Evolutionary conservation across 2,113 vertebrate species (phyloP), one percentile per base, ranked within the genome.

Genomic region (Gadus macrocephalus): DNA sequence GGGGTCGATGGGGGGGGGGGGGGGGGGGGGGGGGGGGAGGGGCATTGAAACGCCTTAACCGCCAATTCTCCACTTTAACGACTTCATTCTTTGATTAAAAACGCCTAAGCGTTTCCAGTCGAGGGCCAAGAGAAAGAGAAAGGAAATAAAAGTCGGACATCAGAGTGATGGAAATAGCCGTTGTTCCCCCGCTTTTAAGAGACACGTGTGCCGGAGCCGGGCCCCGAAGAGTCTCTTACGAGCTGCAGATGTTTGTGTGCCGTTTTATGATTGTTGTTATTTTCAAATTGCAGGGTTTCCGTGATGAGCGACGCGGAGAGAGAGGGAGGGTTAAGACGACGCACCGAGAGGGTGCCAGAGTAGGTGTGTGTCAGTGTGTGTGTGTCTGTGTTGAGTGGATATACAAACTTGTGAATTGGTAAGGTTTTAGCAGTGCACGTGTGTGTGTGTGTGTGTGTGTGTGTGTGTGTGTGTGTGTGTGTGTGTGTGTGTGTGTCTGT

Each of bases 201-300:
- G 80, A 78, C 86, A 86, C 80, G 83, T 87, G 89, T 83, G 83
- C 75, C 72, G 64, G 79, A 78, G 66, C 77, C 74, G 81, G 86
- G 20, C 22, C 75, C 81, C 5, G 74, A 81, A 77, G 86, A 59
- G 67, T 73, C 67, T 59, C 80, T 90, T 90, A 90, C 86, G 86
- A 89, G 87, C 83, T 85, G 85, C 90, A 90, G 88, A 90, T 91
- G 89, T 91, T 88, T 86, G 83, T 69, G 75, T 81, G 87, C 65
- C 28, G 62, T 83, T 89, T 88, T 79, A 88, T 78, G 81, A 87
- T 87, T 89, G 85, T 88, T 88, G 85, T 89, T 89, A 88, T 88
- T 89, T 89, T 88, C 83, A 88, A 85, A 86, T 84, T 86, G 78
- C 17, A 55, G 76, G 15, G 67, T 83, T 85, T 85, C 82, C 78